Percentiles rank a stretch among this genome's conserved stretches.
Conservation (phyloP, 2,113 vertebrate genomes). For the Pelecanus crispus region DNA sequence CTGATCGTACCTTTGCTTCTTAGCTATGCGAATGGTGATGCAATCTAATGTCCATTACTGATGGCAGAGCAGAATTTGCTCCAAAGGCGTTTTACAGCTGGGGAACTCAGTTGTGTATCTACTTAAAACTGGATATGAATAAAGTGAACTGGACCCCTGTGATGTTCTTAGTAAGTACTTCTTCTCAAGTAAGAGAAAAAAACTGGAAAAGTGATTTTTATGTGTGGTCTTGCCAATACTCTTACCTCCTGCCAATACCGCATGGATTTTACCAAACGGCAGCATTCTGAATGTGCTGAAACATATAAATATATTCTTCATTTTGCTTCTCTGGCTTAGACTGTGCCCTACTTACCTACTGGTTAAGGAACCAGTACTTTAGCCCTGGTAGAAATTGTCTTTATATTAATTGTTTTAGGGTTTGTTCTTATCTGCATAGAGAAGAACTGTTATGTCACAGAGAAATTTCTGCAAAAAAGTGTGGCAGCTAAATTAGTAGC, state of each 20-base stretch:
- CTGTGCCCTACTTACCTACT: neutral
- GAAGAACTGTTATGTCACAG: neutral
- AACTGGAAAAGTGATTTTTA: neutral
- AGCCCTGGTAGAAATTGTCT: neutral
- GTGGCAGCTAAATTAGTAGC: neutral
- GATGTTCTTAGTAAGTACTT: neutral
- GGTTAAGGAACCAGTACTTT: neutral
- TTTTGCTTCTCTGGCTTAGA: neutral
- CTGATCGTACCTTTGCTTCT: accelerated
- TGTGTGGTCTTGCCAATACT: neutral
- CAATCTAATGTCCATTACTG: accelerated
- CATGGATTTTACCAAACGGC: neutral
- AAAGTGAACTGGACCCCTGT: neutral
- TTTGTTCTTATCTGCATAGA: neutral
- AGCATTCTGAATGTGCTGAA: neutral
- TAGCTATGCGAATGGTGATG: too few species aligned
- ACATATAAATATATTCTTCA: neutral
- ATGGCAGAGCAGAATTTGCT: neutral
- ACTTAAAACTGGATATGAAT: neutral
- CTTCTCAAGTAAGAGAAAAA: neutral
- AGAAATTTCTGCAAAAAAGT: neutral
- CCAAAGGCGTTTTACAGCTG: accelerated
- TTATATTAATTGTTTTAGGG: neutral
- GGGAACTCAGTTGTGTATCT: neutral
- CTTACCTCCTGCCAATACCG: neutral